phyloP scores from a whole-genome alignment of 2,888 invertebrate species.

The Orthosia gracilis region DNA sequence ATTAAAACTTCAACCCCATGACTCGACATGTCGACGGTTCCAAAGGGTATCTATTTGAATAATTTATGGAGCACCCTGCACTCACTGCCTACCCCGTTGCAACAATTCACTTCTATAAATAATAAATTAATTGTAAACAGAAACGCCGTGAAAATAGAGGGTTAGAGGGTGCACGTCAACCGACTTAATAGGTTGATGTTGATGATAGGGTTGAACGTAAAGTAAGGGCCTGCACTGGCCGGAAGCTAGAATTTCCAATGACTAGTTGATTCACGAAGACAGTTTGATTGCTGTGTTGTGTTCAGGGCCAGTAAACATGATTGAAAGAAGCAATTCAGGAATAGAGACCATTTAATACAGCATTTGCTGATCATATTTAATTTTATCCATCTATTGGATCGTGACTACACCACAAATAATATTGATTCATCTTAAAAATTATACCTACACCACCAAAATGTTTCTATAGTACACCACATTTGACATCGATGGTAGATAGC shows the following conservation, averaged over 20 bases:
- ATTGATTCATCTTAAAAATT: not conserved
- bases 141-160: not conserved
- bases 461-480: not conserved
- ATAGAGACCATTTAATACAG: not conserved
- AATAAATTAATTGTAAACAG: not conserved
- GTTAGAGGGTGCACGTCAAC: not conserved
- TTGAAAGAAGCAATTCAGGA: not conserved
- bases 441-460: not conserved
- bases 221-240: not conserved
- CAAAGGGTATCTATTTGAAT: not conserved
- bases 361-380: not conserved
- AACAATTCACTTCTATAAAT: slow-evolving; percentile 5
- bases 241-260: not conserved
- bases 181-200: not conserved
- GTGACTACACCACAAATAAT: not conserved
- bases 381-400: not conserved
- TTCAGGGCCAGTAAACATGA: not conserved
- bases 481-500: not conserved
- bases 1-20: not conserved
- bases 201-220: not conserved
- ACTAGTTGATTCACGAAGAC: not conserved
- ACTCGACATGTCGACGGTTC: not conserved
- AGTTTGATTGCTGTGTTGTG: not conserved
- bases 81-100: not conserved
- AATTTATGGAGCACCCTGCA: not conserved